These are phyloP conservation scores for Mesoclemmys tuberculata DNA, from an alignment of 2,113 vertebrate species.

Conservation along the genomic window DNA sequence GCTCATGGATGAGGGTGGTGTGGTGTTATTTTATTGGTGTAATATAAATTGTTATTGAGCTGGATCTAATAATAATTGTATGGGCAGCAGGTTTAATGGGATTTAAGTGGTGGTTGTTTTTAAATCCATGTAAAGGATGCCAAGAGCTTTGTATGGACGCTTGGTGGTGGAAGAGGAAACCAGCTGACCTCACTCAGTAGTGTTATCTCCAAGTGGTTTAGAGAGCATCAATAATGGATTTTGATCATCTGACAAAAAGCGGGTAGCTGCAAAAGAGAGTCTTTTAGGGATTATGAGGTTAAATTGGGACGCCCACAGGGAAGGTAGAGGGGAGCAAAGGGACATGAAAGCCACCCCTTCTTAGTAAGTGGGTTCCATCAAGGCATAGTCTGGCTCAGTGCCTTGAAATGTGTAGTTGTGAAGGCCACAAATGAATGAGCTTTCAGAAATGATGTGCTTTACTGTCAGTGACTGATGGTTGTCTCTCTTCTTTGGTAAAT, in stretches of 20 bases:
- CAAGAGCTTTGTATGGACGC: background rate
- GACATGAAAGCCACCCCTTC: background rate
- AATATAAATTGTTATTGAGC: background rate
- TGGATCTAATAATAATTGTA: background rate
- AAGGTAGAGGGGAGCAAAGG: background rate
- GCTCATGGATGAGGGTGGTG: background rate
- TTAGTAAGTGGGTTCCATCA: background rate
- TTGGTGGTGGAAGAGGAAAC: background rate
- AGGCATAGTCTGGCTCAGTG: background rate
- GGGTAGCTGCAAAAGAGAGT: background rate
- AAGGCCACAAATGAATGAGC: background rate
- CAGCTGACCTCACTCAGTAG: background rate
- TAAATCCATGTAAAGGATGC: background rate
- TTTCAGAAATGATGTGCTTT: background rate
- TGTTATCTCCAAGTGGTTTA: background rate
- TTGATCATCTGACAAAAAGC: background rate
- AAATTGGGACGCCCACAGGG: background rate
- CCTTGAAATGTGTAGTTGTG: background rate
- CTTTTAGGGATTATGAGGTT: background rate
- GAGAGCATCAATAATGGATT: background rate
- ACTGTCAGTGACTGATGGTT: background rate
- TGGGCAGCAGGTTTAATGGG: background rate
- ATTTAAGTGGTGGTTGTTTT: background rate
- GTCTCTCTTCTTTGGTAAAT: background rate
- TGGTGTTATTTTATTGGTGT: background rate